These are phyloP conservation scores for Fissipunctia ypsillon DNA, from an alignment of 2,888 invertebrate genomes.

Conservation along the genomic window DNA sequence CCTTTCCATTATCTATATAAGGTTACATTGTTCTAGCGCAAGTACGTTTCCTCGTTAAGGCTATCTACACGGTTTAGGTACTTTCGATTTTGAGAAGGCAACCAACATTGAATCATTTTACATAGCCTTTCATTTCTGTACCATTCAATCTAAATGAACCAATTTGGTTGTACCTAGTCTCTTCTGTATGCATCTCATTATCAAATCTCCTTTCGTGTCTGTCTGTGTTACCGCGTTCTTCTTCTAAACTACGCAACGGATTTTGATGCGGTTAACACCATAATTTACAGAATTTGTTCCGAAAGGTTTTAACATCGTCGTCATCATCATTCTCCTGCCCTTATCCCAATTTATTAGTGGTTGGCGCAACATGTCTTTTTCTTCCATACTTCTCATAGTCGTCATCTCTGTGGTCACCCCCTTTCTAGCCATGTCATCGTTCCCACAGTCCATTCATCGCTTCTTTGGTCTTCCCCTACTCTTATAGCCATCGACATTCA, in stretches of 20 bases:
- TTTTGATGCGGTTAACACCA: neutral
- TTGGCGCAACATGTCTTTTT: no score
- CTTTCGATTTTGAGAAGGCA: neutral
- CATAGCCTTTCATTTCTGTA: neutral
- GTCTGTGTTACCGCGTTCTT: neutral
- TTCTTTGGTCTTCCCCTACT: no score
- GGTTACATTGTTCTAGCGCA: constrained; percentile 20
- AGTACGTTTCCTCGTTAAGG: constrained; percentile 15
- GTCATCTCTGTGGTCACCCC: no score
- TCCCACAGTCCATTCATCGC: no score
- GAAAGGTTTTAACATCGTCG: no score
- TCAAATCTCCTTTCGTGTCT: neutral
- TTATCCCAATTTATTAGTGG: no score
- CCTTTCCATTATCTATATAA: constrained; percentile 45
- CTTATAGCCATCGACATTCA: no score
- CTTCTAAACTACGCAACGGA: neutral
- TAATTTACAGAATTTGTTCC: neutral
- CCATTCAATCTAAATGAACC: neutral
- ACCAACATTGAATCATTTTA: neutral
- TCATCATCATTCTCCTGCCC: no score
- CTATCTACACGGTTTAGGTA: neutral
- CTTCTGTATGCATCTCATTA: neutral
- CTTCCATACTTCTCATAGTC: no score
- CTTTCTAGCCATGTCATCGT: no score
- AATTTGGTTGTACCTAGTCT: neutral